Conservation (phyloP, 2,888 invertebrate species). For the Epinotia demarniana region DNA sequence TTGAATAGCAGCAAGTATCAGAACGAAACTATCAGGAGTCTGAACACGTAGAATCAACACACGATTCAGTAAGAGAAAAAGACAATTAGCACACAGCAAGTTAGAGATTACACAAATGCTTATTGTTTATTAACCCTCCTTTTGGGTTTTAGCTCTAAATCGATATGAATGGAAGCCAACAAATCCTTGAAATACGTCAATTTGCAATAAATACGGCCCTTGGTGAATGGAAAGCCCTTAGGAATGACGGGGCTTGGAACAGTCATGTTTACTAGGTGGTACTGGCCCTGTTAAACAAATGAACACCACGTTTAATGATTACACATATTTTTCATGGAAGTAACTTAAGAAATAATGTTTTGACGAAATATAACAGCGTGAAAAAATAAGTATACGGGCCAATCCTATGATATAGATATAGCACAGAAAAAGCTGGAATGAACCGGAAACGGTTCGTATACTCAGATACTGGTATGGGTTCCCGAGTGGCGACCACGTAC, state of each 20-base stretch:
- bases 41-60: no score
- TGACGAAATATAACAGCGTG: no score
- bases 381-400: no score
- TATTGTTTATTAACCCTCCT: neutral
- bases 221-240: neutral
- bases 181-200: neutral
- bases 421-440: no score
- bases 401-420: no score
- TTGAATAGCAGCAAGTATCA: no score
- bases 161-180: neutral
- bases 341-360: neutral
- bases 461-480: neutral
- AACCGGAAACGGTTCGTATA: no score
- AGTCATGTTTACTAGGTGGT: neutral
- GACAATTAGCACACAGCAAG: no score
- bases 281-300: neutral
- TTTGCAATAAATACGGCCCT: conserved; percentile 1
- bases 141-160: neutral
- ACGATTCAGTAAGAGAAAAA: no score
- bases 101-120: neutral
- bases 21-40: no score
- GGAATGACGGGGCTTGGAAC: neutral
- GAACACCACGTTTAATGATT: neutral
- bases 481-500: no score
- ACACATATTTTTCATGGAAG: neutral